Base-by-base conservation (phyloP, 2,888 invertebrate genomes). In the Caenorhabditis sp. region DNA sequence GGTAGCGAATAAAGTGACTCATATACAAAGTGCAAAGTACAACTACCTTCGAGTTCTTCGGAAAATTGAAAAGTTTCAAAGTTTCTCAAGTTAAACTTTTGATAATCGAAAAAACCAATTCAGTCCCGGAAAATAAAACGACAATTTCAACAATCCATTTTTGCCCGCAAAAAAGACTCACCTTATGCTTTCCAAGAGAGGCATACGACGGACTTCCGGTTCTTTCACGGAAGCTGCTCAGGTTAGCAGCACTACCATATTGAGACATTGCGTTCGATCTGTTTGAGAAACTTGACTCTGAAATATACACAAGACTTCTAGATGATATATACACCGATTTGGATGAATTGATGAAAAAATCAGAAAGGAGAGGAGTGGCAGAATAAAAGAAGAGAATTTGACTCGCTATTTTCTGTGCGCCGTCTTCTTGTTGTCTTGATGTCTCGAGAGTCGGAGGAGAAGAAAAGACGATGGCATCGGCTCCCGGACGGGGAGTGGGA, bases 151-250 rank as follows among this genome's bases (percentile, higher is more conserved):
- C n/a, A n/a, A n/a, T n/a, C n/a, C n/a, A n/a, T n/a, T n/a, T n/a
- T n/a, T n/a, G n/a, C n/a, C n/a, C n/a, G n/a, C n/a, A 47, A 44
- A 47, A 38, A 63, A 61, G 28, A 56, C 82, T 69, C 38, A 89
- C 90, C 76, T 75, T 83, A 68, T 89, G 88, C 24, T 86, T 85
- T 28, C 87, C 86, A 16, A 90, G 84, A 7, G 89, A 79, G 1
- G 90, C 87, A 74, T 90, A 90, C 4, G 90, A 88, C 22, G 90
- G 89, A 49, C 83, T 89, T 66, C 70, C 84, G 75, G 86, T 83
- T 63, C 84, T 77, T 54, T 86, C 86, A 16, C 88, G 84, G 63
- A 84, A 82, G 54, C 74, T 83, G 44, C 74, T 85, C 41, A 89
- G 76, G 70, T 87, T 90, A 51, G 88, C 87, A 74, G 85, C 84